phyloP scores from a whole-genome alignment of 2,113 vertebrate genomes.

The Pollimyrus isidori region DNA sequence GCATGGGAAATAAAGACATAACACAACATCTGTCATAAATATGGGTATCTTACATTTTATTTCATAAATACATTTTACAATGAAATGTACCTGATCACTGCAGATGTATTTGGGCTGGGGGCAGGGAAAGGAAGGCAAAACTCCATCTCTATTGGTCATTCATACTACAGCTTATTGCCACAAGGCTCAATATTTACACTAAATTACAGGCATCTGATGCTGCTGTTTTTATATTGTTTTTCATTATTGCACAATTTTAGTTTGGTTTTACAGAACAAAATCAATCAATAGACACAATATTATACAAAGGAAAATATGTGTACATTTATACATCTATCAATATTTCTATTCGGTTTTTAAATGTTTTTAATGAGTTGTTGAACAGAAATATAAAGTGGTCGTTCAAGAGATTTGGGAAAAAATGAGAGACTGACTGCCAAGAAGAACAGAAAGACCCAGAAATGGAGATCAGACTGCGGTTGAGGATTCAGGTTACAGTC shows the following conservation, averaged over 20 bases:
- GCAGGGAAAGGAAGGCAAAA: constrained; percentile 11
- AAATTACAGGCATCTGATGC: constrained; percentile 30
- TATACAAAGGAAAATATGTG: constrained; percentile 41
- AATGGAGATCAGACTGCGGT: not conserved
- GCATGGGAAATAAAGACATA: not conserved
- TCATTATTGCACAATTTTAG: constrained; percentile 42
- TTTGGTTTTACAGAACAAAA: constrained; percentile 41
- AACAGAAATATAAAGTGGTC: constrained; percentile 4
- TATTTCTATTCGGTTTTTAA: constrained; percentile 25
- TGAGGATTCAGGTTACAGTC: not conserved
- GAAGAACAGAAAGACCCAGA: not conserved
- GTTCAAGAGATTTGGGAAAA: not conserved
- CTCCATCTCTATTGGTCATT: constrained; percentile 19
- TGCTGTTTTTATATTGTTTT: constrained; percentile 23
- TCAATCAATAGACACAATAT: constrained; percentile 34
- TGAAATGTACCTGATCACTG: constrained; percentile 29
- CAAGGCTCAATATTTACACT: constrained; percentile 37
- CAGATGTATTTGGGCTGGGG: constrained; percentile 22
- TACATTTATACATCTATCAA: constrained; percentile 30
- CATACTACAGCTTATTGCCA: constrained; percentile 36
- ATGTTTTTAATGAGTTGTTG: constrained; percentile 7
- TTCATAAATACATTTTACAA: constrained; percentile 46
- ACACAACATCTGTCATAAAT: constrained; percentile 27
- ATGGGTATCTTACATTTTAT: constrained; percentile 41
- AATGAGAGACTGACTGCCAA: not conserved